Conservation (phyloP, 1,140 invertebrate genomes). For the Hyles euphorbiae region DNA sequence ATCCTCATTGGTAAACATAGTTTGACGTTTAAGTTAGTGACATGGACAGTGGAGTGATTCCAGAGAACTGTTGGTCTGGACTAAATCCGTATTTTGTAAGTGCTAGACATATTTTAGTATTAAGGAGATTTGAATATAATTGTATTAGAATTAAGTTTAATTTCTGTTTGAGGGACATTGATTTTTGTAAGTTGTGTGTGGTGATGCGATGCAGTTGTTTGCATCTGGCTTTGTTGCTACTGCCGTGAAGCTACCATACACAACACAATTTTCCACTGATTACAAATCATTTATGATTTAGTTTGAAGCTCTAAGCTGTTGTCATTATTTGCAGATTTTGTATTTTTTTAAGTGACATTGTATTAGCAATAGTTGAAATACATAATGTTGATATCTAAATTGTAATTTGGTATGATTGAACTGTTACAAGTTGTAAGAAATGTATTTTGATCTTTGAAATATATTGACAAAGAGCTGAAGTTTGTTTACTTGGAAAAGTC, state of each 20-base stretch:
- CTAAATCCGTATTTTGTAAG: slow-evolving; percentile 59
- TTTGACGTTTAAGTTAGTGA: slow-evolving; percentile 59
- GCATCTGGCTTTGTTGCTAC: slow-evolving; percentile 2
- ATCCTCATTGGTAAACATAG: slow-evolving; percentile 56
- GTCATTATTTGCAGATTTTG: slow-evolving; percentile 59
- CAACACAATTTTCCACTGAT: slow-evolving; percentile 1
- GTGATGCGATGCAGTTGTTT: neutral
- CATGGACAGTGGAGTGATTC: slow-evolving; percentile 64
- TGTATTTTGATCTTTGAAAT: slow-evolving; percentile 74
- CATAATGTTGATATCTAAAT: slow-evolving; percentile 48
- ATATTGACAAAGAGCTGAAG: slow-evolving; percentile 56
- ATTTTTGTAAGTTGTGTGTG: slow-evolving; percentile 37
- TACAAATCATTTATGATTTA: slow-evolving; percentile 15
- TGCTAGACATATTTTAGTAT: slow-evolving; percentile 56
- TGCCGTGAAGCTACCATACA: neutral
- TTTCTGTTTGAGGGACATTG: slow-evolving; percentile 50
- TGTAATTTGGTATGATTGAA: slow-evolving; percentile 71
- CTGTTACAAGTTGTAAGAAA: slow-evolving; percentile 70
- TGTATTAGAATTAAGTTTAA: slow-evolving; percentile 60
- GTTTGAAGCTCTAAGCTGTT: slow-evolving; percentile 57
- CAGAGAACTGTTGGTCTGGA: slow-evolving; percentile 60
- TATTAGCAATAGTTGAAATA: slow-evolving; percentile 39
- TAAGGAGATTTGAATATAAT: slow-evolving; percentile 55
- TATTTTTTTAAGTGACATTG: slow-evolving; percentile 62
- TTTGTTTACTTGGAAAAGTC: slow-evolving; percentile 40